These are phyloP conservation scores for Mantis religiosa DNA, from an alignment of 2,888 invertebrate genomes.

Conservation along the genomic window DNA sequence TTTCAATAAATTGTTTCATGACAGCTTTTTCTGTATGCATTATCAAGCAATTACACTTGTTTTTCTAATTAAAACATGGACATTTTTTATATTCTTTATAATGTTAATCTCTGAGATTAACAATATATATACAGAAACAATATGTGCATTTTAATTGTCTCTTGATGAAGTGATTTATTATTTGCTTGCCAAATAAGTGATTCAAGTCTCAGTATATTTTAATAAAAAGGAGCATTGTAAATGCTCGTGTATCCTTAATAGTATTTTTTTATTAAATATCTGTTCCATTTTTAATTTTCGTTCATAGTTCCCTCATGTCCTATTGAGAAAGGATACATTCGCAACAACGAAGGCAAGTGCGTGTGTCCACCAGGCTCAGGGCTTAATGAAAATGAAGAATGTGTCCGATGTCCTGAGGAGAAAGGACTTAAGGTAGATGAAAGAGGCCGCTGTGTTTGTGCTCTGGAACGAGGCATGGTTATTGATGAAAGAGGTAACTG, in stretches of 20 bases:
- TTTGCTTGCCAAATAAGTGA: too few species aligned
- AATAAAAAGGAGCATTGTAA: not conserved
- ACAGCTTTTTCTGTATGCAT: too few species aligned
- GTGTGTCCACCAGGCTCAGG: constrained; percentile 74
- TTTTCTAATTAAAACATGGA: too few species aligned
- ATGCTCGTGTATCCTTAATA: not conserved
- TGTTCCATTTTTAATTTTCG: not conserved
- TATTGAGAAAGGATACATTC: constrained; percentile 63
- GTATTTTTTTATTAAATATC: not conserved
- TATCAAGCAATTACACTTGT: too few species aligned
- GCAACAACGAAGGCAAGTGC: constrained; percentile 62
- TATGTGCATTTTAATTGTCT: too few species aligned
- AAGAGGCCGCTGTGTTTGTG: constrained; percentile 78
- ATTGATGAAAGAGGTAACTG: constrained; percentile 74
- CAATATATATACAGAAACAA: too few species aligned
- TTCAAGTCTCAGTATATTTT: not conserved
- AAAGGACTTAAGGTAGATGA: constrained; percentile 72
- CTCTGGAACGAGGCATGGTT: constrained; percentile 70
- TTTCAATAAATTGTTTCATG: too few species aligned
- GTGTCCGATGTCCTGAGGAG: constrained; percentile 66
- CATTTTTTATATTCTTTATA: too few species aligned
- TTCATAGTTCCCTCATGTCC: constrained; percentile 56
- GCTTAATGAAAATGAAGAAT: constrained; percentile 71
- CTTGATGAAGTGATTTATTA: too few species aligned
- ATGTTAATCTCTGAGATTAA: too few species aligned